Evolutionary conservation across 2,888 invertebrate species (phyloP), one percentile per base, ranked within the genome.

Genomic region (Cantharis flavilabris): DNA sequence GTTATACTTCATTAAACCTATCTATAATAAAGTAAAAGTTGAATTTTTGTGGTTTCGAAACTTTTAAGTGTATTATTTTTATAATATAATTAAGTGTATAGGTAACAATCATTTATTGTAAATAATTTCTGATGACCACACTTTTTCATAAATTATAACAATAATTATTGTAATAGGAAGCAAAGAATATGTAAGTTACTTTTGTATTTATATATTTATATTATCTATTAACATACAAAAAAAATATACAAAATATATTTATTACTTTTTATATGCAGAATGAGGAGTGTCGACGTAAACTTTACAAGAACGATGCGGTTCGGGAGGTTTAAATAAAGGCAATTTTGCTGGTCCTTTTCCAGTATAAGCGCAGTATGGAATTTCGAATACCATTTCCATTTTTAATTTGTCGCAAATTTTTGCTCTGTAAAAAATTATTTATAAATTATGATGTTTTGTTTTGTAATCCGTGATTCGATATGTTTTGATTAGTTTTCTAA

Each of bases 301-400:
- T 70, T 86, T 85, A n/a, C 89, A 89, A 0, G 85, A 84, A 10
- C 84, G 85, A 77, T 92, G 91, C 0, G 92, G 92, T 1, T 88
- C 83, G 0, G 90, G 87, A 1, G 91, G 90, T 79, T 87, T 89
- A 84, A 92, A 90, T 16, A 91, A 88, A 0, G 89, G 88, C 77
- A 89, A 87, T 0, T 90, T 89, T 23, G 88, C 84, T 13, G 86
- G 85, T 77, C 90, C 90, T 1, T 90, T 85, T 79, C 90, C 90
- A 1, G 90, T 85, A 78, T 90, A 92, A 0, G 90, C 89, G 0
- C 88, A 85, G 74, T 91, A 92, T 1, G 90, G 87, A 86, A 92
- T 89, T 28, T 89, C 87, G 86, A 90, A 90, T 2, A 87, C 88
- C 9, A 85, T 82, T 78, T 88, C 87, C 91, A 92, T 90, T 13